Conservation (phyloP, 2,888 invertebrate species). For the Camponotus fellah region DNA sequence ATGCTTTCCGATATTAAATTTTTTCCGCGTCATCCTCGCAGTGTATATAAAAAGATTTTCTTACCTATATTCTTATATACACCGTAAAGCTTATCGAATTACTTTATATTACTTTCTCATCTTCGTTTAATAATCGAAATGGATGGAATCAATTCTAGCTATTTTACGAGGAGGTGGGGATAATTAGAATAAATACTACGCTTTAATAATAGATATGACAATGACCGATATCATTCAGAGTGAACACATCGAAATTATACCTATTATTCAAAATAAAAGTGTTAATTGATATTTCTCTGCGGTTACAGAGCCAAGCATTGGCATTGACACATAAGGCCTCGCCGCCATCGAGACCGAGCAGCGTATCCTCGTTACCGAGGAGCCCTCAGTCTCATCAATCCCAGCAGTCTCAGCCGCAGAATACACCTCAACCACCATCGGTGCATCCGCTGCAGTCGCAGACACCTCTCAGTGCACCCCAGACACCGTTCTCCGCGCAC, state of each 20-base stretch:
- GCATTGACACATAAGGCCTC: slow-evolving; percentile 89
- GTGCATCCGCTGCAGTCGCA: slow-evolving; percentile 83
- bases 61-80: not conserved
- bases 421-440: slow-evolving; percentile 86
- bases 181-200: not conserved
- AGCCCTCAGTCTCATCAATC: slow-evolving; percentile 83
- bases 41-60: not conserved
- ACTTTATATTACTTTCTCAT: not conserved
- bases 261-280: not conserved
- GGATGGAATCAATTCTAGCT: not conserved
- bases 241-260: not conserved
- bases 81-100: slow-evolving; percentile 16
- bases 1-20: slow-evolving; percentile 26
- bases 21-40: not conserved
- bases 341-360: slow-evolving; percentile 85
- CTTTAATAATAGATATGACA: no score
- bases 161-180: not conserved
- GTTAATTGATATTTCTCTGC: not conserved
- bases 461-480: slow-evolving; percentile 85
- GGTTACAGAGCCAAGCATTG: slow-evolving; percentile 89
- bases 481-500: slow-evolving; percentile 81
- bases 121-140: not conserved
- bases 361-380: slow-evolving; percentile 83
- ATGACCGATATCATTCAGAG: not conserved
- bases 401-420: slow-evolving; percentile 80